Evolutionary conservation across 1,140 invertebrate genomes (phyloP).

Genomic region (Myzus persicae): DNA sequence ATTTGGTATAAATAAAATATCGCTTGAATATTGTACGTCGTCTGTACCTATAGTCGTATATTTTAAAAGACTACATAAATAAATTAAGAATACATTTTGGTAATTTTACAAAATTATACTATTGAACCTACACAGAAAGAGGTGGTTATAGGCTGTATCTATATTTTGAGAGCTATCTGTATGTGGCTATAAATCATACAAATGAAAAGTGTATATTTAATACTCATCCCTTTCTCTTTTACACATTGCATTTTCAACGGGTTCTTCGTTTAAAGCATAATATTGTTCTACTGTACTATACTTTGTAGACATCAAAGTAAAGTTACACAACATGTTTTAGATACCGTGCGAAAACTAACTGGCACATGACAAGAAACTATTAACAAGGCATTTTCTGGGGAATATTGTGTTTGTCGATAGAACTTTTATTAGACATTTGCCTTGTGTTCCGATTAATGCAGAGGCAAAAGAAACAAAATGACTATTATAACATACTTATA

Average conservation of each 20-base stretch:
- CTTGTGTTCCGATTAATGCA: neutral
- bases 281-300: constrained; percentile 12
- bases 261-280: constrained; percentile 17
- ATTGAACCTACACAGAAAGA: neutral
- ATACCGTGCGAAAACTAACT: constrained; percentile 35
- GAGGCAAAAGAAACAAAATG: neutral
- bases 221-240: neutral
- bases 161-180: neutral
- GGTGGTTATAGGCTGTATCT: neutral
- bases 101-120: neutral
- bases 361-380: constrained; percentile 42
- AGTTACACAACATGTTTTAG: constrained; percentile 28
- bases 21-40: neutral
- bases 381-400: constrained; percentile 19
- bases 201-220: neutral
- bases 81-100: no score
- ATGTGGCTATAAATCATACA: neutral
- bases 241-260: neutral
- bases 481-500: neutral
- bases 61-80: neutral
- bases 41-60: neutral
- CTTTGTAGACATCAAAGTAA: constrained; percentile 24
- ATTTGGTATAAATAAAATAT: neutral
- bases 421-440: constrained; percentile 31
- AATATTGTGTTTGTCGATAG: neutral